phyloP scores from a whole-genome alignment of 2,113 vertebrate genomes.

The Lamprotornis superbus region DNA sequence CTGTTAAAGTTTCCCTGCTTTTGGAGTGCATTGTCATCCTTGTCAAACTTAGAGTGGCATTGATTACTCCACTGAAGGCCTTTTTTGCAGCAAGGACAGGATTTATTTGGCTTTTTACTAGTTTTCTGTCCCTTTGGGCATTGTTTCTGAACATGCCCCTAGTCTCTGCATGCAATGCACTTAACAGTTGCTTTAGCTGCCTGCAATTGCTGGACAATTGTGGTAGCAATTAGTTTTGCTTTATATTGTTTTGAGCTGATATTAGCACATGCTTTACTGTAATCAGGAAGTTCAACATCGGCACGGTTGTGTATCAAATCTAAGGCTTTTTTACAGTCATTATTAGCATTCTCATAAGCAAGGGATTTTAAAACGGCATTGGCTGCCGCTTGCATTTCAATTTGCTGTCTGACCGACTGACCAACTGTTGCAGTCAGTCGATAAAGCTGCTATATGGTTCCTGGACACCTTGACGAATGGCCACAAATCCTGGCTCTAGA shows the following conservation, averaged over 20 bases:
- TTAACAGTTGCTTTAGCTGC: neutral
- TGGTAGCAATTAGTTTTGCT: neutral
- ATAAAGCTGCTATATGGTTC: neutral
- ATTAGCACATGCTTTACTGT: neutral
- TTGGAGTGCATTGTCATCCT: neutral
- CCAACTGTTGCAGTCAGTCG: neutral
- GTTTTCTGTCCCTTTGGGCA: neutral
- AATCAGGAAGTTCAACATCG: neutral
- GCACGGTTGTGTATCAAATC: rapidly evolving
- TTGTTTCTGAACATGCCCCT: neutral
- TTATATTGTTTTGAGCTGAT: neutral
- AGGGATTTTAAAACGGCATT: neutral
- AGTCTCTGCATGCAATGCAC: neutral
- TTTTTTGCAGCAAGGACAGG: neutral
- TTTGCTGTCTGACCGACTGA: neutral
- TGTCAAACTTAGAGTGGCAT: neutral
- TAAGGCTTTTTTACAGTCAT: neutral
- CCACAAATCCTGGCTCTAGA: neutral
- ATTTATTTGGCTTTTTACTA: neutral
- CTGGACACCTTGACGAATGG: neutral
- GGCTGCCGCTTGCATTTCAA: neutral
- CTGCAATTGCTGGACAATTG: neutral
- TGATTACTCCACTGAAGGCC: neutral
- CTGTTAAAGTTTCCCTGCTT: neutral
- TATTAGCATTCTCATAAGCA: neutral